These are phyloP conservation scores for Episyrphus balteatus DNA, from an alignment of 1,140 invertebrate genomes.

Conservation along the genomic window DNA sequence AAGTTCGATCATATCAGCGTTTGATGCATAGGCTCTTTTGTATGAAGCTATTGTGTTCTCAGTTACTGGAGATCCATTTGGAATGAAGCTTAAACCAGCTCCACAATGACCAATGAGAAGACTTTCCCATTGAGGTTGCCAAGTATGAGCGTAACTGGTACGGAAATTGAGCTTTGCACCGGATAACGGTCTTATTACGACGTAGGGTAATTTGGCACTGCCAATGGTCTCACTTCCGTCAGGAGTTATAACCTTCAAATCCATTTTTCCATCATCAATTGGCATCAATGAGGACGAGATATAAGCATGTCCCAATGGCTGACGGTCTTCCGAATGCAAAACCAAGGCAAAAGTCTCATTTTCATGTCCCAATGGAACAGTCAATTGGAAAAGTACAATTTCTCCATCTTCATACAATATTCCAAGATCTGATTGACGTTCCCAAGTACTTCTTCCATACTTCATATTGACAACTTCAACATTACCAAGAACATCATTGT, in stretches of 20 bases:
- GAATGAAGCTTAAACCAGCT: constrained; percentile 51
- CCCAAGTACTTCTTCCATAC: not conserved
- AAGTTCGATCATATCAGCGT: constrained; percentile 89
- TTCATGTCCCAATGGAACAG: constrained; percentile 10
- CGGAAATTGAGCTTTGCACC: constrained; percentile 61
- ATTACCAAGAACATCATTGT: not conserved
- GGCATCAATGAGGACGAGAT: constrained; percentile 29
- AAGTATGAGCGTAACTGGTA: constrained; percentile 68
- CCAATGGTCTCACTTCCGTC: constrained; percentile 45
- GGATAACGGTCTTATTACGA: constrained; percentile 57
- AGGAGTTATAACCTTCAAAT: constrained; percentile 58
- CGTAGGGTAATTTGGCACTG: constrained; percentile 47
- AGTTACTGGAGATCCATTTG: constrained; percentile 44
- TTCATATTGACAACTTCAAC: not conserved
- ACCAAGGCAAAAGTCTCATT: constrained; percentile 13
- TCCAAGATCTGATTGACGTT: constrained; percentile 9
- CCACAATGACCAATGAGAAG: constrained; percentile 87
- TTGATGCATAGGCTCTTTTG: constrained; percentile 67
- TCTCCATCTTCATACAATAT: constrained; percentile 13
- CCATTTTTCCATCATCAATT: constrained; percentile 56
- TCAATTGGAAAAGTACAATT: constrained; percentile 21
- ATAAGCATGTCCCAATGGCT: constrained; percentile 68
- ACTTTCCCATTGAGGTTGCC: constrained; percentile 70
- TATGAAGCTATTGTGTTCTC: constrained; percentile 91
- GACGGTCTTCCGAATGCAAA: constrained; percentile 8